Evolutionary conservation across 2,888 invertebrate genomes (phyloP).

Genomic region (Iphiclides podalirius): DNA sequence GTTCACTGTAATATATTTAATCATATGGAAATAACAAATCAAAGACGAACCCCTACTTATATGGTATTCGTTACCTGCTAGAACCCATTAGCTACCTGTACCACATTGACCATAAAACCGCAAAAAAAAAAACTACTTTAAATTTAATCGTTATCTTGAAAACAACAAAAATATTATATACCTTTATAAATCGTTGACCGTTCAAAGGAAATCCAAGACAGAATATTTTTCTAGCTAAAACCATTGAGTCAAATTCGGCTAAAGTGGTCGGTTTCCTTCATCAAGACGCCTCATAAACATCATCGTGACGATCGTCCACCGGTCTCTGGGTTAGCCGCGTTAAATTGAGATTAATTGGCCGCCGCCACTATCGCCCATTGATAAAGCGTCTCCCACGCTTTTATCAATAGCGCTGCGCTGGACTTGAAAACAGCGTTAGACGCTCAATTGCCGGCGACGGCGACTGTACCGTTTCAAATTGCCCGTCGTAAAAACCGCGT

Average conservation of each 20-base stretch:
- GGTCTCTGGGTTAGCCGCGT: neutral
- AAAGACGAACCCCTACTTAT: too few species aligned
- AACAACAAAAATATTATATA: too few species aligned
- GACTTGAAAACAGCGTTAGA: constrained; percentile 9
- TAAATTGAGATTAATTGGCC: constrained; percentile 21
- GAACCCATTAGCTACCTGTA: too few species aligned
- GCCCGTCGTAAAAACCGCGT: constrained; percentile 12
- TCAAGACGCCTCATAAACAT: neutral
- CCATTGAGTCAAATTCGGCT: neutral
- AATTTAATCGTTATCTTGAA: too few species aligned
- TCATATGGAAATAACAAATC: too few species aligned
- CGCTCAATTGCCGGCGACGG: constrained; percentile 10
- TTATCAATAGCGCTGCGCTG: constrained; percentile 5
- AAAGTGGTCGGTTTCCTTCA: neutral
- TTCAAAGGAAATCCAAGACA: too few species aligned
- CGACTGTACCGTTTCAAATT: constrained; percentile 17
- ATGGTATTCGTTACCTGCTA: too few species aligned
- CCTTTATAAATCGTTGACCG: too few species aligned
- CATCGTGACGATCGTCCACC: neutral
- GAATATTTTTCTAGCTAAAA: too few species aligned
- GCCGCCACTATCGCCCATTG: constrained; percentile 17
- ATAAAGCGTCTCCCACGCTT: constrained; percentile 21
- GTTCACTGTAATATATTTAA: too few species aligned
- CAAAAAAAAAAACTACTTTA: too few species aligned
- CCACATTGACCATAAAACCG: too few species aligned